Conservation (phyloP, 2,797 vertebrate species). For the Falco naumanni region DNA sequence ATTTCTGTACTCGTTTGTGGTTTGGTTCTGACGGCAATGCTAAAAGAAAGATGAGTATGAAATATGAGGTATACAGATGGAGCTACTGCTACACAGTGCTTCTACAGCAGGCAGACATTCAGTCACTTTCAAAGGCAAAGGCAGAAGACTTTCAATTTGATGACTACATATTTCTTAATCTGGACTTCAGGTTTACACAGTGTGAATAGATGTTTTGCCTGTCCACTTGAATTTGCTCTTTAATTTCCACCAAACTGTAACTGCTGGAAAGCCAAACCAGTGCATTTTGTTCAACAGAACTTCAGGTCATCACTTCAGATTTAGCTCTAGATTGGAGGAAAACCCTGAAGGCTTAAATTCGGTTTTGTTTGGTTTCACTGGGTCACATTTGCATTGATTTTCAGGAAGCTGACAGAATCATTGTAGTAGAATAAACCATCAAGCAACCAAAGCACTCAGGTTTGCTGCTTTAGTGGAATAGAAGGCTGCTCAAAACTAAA, state of each 20-base stretch:
- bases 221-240: background rate
- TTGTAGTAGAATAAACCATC: background rate
- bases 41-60: accelerated
- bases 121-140: background rate
- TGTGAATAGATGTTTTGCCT: background rate
- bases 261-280: background rate
- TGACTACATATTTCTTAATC: background rate
- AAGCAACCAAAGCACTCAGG: background rate
- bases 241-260: background rate
- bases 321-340: background rate
- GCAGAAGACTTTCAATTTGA: background rate
- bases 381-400: background rate
- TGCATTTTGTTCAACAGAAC: background rate
- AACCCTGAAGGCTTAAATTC: background rate
- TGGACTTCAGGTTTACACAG: background rate
- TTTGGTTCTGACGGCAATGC: background rate
- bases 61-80: background rate
- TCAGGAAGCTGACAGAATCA: background rate
- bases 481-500: background rate
- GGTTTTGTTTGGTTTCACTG: background rate
- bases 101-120: background rate
- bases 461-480: background rate
- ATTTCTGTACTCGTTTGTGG: background rate
- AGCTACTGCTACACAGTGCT: background rate
- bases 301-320: background rate